A percentile compares a stretch with the other conserved stretches of the same genome.
Conservation (phyloP, 2,888 invertebrate genomes). For the Agrotis segetum region DNA sequence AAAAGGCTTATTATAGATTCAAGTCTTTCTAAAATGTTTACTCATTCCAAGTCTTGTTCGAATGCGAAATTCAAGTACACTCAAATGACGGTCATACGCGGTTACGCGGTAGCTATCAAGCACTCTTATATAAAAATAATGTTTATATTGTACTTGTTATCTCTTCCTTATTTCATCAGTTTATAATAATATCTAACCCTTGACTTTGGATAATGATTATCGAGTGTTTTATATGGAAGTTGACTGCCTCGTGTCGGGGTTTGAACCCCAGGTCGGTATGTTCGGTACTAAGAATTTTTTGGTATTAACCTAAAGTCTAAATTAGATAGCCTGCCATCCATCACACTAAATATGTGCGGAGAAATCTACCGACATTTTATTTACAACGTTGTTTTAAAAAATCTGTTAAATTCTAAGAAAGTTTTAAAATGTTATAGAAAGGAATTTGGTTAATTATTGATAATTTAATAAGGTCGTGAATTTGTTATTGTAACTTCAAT, state of each 20-base stretch:
- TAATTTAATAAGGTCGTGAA: background rate
- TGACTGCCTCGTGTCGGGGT: background rate
- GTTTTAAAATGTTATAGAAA: too few relatives aligned
- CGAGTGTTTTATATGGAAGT: slow-evolving; percentile 19
- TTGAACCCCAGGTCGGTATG: slow-evolving; percentile 4
- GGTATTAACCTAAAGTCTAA: background rate
- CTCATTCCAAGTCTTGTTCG: slow-evolving; percentile 28
- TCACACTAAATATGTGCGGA: background rate
- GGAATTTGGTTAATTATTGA: background rate
- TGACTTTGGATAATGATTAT: slow-evolving; percentile 50
- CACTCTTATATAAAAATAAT: slow-evolving; percentile 53
- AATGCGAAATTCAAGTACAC: slow-evolving; percentile 56
- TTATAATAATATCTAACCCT: slow-evolving; percentile 58
- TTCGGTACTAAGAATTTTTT: too few relatives aligned
- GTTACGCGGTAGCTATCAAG: slow-evolving; percentile 49
- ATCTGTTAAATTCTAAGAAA: background rate
- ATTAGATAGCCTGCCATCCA: background rate
- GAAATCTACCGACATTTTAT: too few relatives aligned
- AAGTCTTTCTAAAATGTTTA: slow-evolving; percentile 41
- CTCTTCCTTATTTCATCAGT: slow-evolving; percentile 66
- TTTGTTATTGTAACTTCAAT: background rate
- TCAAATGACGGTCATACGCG: slow-evolving; percentile 31
- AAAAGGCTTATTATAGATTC: slow-evolving; percentile 28
- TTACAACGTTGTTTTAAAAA: too few relatives aligned
- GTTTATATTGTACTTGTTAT: slow-evolving; percentile 61